phyloP scores from a whole-genome alignment of 1,140 invertebrate genomes.

The Apis mellifera region Amel_HAv3.1 CM009940.2:6987501-6988000 shows the following conservation, averaged over 20 bases:
- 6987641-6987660: no score
- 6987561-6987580: background rate
- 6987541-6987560: background rate
- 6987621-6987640: background rate
- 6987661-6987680: background rate
- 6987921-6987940: conserved; percentile 16
- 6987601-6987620: background rate
- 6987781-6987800: background rate
- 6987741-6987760: background rate
- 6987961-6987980: background rate
- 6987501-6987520: background rate
- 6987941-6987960: conserved; percentile 21
- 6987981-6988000: no score
- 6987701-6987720: background rate
- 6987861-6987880: conserved; percentile 41
- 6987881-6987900: conserved; percentile 51
- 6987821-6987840: conserved; percentile 17
- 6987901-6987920: conserved; percentile 11
- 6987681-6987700: background rate
- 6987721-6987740: background rate
- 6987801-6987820: background rate
- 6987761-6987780: conserved; percentile 11
- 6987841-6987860: conserved; percentile 60
- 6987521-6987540: background rate
- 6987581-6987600: background rate